Conservation (phyloP, 2,888 invertebrate species). For the Embidobia sp. region DNA sequence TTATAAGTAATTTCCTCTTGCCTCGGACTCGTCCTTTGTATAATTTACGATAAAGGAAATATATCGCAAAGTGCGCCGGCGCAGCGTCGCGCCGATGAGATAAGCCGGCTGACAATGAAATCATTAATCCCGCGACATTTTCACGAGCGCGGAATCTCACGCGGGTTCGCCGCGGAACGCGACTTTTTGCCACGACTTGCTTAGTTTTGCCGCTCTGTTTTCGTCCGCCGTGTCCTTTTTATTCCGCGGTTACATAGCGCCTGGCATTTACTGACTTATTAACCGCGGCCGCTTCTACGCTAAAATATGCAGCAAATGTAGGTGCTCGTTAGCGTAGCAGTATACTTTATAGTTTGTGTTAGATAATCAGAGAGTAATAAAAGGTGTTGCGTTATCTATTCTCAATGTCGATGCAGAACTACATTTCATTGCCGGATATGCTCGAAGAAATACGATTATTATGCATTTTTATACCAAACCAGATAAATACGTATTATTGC, state of each 20-base stretch:
- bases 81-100: slow-evolving; percentile 41
- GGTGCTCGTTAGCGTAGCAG: slow-evolving; percentile 62
- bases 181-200: not conserved
- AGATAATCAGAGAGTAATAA: slow-evolving; percentile 65
- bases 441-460: slow-evolving; percentile 63
- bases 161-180: slow-evolving; percentile 34
- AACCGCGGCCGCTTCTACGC: slow-evolving; percentile 55
- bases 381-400: slow-evolving; percentile 66
- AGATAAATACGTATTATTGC: slow-evolving; percentile 49
- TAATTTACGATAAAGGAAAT: slow-evolving; percentile 61
- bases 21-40: slow-evolving; percentile 48
- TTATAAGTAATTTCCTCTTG: slow-evolving; percentile 55
- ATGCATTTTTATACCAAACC: slow-evolving; percentile 29
- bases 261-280: slow-evolving; percentile 63
- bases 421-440: slow-evolving; percentile 65
- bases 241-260: slow-evolving; percentile 40
- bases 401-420: slow-evolving; percentile 63
- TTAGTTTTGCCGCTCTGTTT: not conserved
- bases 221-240: slow-evolving; percentile 17
- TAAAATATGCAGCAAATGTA: slow-evolving; percentile 64
- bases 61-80: slow-evolving; percentile 47
- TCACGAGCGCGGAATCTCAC: slow-evolving; percentile 49
- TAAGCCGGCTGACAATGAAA: slow-evolving; percentile 61
- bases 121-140: slow-evolving; percentile 58
- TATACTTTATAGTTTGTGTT: slow-evolving; percentile 63